Evolutionary conservation across 2,113 vertebrate species (phyloP), one percentile per base, ranked within the genome.

Genomic region (Thinocorus orbignyianus): DNA sequence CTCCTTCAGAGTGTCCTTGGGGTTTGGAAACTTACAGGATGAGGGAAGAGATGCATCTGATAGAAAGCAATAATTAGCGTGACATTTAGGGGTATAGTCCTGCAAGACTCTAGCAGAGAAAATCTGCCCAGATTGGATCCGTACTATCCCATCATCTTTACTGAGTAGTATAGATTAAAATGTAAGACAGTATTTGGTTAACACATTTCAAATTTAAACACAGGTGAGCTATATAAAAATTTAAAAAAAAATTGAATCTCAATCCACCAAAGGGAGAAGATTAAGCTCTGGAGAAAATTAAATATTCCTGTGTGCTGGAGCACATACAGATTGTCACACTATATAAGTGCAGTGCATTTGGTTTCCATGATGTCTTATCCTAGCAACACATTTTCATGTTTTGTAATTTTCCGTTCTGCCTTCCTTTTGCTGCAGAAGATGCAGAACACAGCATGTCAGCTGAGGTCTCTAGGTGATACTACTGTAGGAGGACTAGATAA

Each of bases 1-100:
- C 69, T 89, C 81, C 94, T 93, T 93, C 88, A 79, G 80, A 57
- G 25, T 92, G 89, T 86, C 94, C 94, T 97, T 92, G 84, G 71
- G 31, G 31, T 76, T 94, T 2, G 3, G 80, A 92, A 90, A 52
- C 23, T 42, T 64, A 25, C 4, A 79, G 83, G 61, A 31, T 64
- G 64, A 92, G 60, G 79, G 39, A 81, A 60, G 57, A 90, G 26
- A 13, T 52, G 48, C 55, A 52, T 61, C 61, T 86, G 77, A 81
- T 88, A 35, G 0, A 1, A 76, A 86, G 37, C 2, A 8, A 54
- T 94, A 74, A 81, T 92, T 81, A 11, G 0, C 19, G 2, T 88
- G 69, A 66, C 41, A 69, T 88, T 84, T 94, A 90, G 64, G 72
- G 41, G 42, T 88, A 42, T 19, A 37, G 60, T 86, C 90, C 55